phyloP scores from a whole-genome alignment of 2,113 vertebrate genomes.

The Prochilodus magdalenae region DNA sequence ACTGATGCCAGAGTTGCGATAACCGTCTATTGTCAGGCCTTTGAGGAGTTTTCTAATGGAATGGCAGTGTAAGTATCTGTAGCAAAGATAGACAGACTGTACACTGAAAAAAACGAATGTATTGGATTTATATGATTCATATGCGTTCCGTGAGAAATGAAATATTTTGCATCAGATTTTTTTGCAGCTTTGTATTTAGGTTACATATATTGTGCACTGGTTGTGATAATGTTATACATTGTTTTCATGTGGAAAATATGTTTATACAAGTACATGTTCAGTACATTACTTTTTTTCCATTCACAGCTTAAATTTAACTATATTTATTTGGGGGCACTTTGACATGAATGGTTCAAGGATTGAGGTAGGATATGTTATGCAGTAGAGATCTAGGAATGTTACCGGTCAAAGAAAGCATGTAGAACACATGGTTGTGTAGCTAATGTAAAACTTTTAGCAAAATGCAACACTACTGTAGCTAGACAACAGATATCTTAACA shows the following conservation, averaged over 20 bases:
- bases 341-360: too few species aligned
- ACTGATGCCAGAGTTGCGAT: conserved; percentile 95
- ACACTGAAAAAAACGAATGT: not conserved
- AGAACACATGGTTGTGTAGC: conserved; percentile 18
- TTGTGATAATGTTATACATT: too few species aligned
- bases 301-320: too few species aligned
- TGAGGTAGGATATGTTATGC: not conserved
- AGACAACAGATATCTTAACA: conserved; percentile 1
- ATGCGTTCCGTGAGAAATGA: not conserved
- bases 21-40: conserved; percentile 95
- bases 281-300: too few species aligned
- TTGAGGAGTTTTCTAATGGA: conserved; percentile 93
- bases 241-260: not conserved
- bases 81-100: not conserved
- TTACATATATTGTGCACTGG: too few species aligned
- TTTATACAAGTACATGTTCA: not conserved
- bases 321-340: too few species aligned
- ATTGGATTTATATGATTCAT: not conserved
- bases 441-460: conserved; percentile 4
- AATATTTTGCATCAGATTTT: too few species aligned
- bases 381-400: not conserved
- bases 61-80: conserved; percentile 88
- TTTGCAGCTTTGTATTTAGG: too few species aligned
- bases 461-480: conserved; percentile 34
- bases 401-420: not conserved